Base-by-base conservation (phyloP, 1,140 invertebrate species). In the Rhagoletis zephyria region DNA sequence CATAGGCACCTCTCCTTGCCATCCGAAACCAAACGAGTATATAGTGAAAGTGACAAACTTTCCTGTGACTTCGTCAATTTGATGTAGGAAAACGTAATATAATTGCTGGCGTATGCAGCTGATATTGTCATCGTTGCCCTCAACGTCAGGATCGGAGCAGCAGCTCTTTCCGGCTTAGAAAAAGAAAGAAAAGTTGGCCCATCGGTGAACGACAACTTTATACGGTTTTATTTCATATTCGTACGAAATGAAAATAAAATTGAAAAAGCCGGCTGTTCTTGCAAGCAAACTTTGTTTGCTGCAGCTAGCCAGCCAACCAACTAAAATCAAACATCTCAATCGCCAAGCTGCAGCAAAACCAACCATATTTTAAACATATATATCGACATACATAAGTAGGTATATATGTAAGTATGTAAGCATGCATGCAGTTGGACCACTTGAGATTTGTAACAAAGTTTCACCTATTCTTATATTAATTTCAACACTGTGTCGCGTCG, bases 381-480 rank as follows among this genome's bases (percentile, higher is more conserved):
- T 81, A 67, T 40, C 5, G 42, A 7, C n/a, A 16, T 56, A 51
- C 56, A 16, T 30, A 56, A 3, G 48, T 67, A 30, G 40, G 30
- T 10, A 67, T 67, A 67, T 16, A 4, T 51, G 48, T 14, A 12
- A 10, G 64, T 67, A 16, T 40, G 10, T 67, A 59, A 81, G 14
- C 56, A 48, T 40, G 42, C 45, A 67, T 45, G 45, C 10, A 56
- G 5, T 56, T 81, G 74, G 19, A 3, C 74, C 74, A 56, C 74
- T 81, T 59, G 51, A 81, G 74, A n/a, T 81, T 81, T 81, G 74
- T 48, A 81, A 81, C 74, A 81, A 81, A 81, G 74, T 81, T 81
- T 81, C 74, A 81, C 74, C 74, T 81, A 81, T 81, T 81, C 74
- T 19, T 81, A 59, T 81, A 81, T 81, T 81, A 81, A 81, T 81